Evolutionary conservation across 2,888 invertebrate species (phyloP), one percentile per base, ranked within the genome.

Genomic region (Dysmachus trigonus): DNA sequence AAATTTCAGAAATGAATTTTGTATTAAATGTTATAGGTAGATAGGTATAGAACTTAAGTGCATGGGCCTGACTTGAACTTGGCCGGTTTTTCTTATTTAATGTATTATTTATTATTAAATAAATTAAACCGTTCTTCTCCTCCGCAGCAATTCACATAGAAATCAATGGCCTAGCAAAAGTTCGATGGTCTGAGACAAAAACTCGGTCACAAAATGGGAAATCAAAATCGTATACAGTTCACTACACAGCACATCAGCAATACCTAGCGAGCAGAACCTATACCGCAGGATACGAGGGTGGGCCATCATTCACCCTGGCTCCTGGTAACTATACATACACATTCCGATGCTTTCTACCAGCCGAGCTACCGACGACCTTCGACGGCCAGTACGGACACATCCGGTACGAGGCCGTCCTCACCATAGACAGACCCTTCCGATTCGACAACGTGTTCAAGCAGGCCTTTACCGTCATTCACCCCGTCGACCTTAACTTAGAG

Each of bases 371-470:
- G 2, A 96, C 96, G 1, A 96, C 96, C 0, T 97, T 96, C 91
- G 96, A 95, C 90, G 96, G 96, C 0, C 93, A 95, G 89, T 93
- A 92, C 91, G 96, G 97, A 0, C 94, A 95, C 89, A 94, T 98
- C 47, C 93, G 96, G n/a, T 98, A 98, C 90, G 94, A 95, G 5
- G 94, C 96, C 15, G 96, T 95, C 91, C 95, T 96, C 0, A 95
- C 94, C 0, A 92, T 97, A 27, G 96, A 97, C 90, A 93, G 96
- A 22, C 95, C 97, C 5, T 96, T 96, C 95, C 96, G 96, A 89
- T 73, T 47, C 27, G 51, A 74, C n/a, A 74, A 85, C 30, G 74
- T 74, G 8, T 85, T 72, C 51, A 51, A 76, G 10, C 76, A 76
- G 38, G 62, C 33, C 53, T 85, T 85, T n/a, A 85, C 85, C 6